These are phyloP conservation scores for Herminia tarsipennalis DNA, from an alignment of 2,888 invertebrate genomes.

Conservation along the genomic window DNA sequence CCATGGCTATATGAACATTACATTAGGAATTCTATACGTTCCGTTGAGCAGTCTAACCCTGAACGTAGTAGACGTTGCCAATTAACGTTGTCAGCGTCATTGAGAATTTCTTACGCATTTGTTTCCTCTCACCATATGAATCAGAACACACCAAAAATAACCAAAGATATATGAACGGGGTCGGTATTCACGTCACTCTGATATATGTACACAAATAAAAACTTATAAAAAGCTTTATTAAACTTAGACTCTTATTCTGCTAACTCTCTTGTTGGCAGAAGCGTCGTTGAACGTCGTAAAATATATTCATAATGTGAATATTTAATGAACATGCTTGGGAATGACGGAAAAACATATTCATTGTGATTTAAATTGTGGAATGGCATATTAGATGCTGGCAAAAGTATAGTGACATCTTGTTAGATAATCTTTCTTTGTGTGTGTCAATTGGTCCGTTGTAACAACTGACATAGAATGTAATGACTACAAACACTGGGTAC, in stretches of 20 bases:
- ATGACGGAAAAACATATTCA: not conserved
- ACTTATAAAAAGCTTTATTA: slow-evolving; percentile 41
- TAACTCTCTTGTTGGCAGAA: slow-evolving; percentile 11
- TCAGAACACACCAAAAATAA: slow-evolving; percentile 59
- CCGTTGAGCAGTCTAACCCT: slow-evolving; percentile 18
- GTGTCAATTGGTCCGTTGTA: no score
- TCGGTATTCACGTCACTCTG: slow-evolving; percentile 51
- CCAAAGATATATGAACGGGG: slow-evolving; percentile 50
- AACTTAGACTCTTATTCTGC: slow-evolving; percentile 11
- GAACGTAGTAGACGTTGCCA: slow-evolving; percentile 33
- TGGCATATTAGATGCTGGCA: no score
- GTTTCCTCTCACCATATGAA: slow-evolving; percentile 51
- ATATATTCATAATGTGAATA: slow-evolving; percentile 1
- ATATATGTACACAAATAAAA: slow-evolving; percentile 39
- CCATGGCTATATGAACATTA: no score
- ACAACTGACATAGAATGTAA: no score
- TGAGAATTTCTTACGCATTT: slow-evolving; percentile 45
- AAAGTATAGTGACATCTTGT: no score
- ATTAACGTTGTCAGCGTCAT: slow-evolving; percentile 37
- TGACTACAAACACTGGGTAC: no score
- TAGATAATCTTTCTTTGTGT: no score
- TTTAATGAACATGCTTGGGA: slow-evolving; percentile 1
- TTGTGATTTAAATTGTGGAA: not conserved
- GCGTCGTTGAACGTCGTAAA: slow-evolving; percentile 9
- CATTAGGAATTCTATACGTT: slow-evolving; percentile 3